phyloP scores from a whole-genome alignment of 2,888 invertebrate species.

The Aphidius colemani region DNA sequence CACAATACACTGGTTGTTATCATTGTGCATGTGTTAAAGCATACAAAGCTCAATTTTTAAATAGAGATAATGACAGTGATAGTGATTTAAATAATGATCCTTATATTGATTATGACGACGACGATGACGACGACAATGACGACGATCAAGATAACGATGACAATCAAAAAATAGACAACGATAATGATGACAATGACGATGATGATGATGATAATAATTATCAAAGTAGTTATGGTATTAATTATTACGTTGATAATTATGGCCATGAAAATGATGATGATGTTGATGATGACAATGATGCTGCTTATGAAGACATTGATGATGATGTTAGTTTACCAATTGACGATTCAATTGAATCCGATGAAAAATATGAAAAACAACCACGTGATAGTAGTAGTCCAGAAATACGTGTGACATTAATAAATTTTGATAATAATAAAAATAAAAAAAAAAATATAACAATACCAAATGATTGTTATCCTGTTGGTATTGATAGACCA shows the following conservation, averaged over 20 bases:
- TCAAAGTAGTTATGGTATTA: too few relatives aligned
- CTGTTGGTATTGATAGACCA: slow-evolving; percentile 52
- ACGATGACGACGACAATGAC: slow-evolving; percentile 54
- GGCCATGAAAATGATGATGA: slow-evolving; percentile 61
- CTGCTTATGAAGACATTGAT: slow-evolving; percentile 11
- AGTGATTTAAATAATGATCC: slow-evolving; percentile 34
- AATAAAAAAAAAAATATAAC: slow-evolving; percentile 14
- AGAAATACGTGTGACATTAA: slow-evolving; percentile 50
- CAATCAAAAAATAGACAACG: background rate
- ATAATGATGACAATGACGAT: slow-evolving; percentile 27
- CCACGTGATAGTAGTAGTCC: slow-evolving; percentile 41
- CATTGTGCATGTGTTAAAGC: slow-evolving; percentile 80
- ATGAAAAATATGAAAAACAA: background rate
- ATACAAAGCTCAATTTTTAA: slow-evolving; percentile 66
- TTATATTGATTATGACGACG: slow-evolving; percentile 33
- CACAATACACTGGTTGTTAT: slow-evolving; percentile 72
- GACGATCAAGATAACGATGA: slow-evolving; percentile 17
- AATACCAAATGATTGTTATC: slow-evolving; percentile 31
- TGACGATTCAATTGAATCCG: background rate
- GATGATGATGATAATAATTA: slow-evolving; percentile 8
- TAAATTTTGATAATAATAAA: slow-evolving; percentile 25
- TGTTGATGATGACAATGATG: slow-evolving; percentile 17
- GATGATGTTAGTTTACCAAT: background rate
- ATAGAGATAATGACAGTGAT: slow-evolving; percentile 47
- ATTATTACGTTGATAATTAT: too few relatives aligned